phyloP scores from a whole-genome alignment of 1,140 invertebrate species.

The Aporrectodea caliginosa region DNA sequence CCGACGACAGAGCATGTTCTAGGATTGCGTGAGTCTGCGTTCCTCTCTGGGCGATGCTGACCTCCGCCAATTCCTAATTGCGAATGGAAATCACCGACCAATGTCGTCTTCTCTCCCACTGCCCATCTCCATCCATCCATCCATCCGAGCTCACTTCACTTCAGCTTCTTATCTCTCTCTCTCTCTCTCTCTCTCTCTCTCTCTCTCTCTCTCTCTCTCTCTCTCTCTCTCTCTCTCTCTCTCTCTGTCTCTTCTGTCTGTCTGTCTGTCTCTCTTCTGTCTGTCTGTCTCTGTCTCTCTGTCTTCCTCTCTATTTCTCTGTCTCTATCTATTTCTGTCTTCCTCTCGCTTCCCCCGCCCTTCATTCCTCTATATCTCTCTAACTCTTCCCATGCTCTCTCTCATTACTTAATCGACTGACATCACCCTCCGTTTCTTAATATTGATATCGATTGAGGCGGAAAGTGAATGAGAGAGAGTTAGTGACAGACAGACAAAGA shows the following conservation, averaged over 20 bases:
- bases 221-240: not conserved
- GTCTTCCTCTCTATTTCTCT: not conserved
- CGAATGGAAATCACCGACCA: too few species aligned
- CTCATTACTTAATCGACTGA: too few species aligned
- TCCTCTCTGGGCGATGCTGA: too few species aligned
- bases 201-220: not conserved
- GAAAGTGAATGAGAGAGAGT: not conserved
- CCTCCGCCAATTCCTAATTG: too few species aligned
- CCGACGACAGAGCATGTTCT: too few species aligned
- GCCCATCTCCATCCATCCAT: slow-evolving; percentile 5
- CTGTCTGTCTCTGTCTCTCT: not conserved
- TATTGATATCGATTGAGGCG: too few species aligned
- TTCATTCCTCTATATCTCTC: too few species aligned
- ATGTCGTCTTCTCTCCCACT: slow-evolving; percentile 30
- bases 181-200: not conserved
- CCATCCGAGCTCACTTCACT: not conserved
- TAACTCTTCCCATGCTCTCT: too few species aligned
- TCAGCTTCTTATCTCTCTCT: not conserved
- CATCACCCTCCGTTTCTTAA: too few species aligned
- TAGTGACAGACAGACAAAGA: not conserved
- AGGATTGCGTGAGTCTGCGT: too few species aligned
- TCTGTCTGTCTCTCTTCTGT: not conserved
- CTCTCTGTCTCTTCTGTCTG: not conserved
- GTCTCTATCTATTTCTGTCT: too few species aligned
- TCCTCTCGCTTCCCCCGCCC: too few species aligned